Percentiles rank a stretch among this genome's conserved stretches.
phyloP scores from a whole-genome alignment of 2,113 vertebrate genomes.

The Aldabrachelys gigantea region DNA sequence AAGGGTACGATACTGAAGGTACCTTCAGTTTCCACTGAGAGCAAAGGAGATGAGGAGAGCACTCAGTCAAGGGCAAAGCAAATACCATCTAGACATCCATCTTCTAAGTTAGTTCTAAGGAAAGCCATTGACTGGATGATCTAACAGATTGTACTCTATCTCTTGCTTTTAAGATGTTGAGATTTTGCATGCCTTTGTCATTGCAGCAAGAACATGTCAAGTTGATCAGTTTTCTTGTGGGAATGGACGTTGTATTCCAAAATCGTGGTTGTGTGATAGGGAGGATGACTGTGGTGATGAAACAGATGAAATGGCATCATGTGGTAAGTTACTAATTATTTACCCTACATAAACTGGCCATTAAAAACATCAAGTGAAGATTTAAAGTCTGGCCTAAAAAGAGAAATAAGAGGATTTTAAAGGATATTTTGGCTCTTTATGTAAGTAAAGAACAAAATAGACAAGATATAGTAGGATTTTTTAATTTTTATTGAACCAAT shows the following conservation, averaged over 20 bases:
- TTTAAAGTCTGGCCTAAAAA: background rate
- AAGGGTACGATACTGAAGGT: background rate
- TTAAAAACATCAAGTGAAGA: background rate
- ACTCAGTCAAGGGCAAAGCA: background rate
- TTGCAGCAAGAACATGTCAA: slow-evolving; percentile 90
- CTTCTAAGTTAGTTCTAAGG: background rate
- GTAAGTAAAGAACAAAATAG: rapidly evolving
- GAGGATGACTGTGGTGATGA: slow-evolving; percentile 95
- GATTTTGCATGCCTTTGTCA: slow-evolving; percentile 52
- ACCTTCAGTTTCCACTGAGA: background rate
- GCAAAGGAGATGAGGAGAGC: background rate
- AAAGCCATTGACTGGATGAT: background rate
- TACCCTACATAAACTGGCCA: background rate
- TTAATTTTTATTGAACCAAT: background rate
- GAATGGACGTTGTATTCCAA: slow-evolving; percentile 93
- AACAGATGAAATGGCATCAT: slow-evolving; percentile 89
- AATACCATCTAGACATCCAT: background rate
- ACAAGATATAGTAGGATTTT: background rate
- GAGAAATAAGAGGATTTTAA: background rate
- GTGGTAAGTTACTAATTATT: slow-evolving; percentile 84
- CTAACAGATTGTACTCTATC: background rate
- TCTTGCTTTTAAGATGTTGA: slow-evolving; percentile 8
- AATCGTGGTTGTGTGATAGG: slow-evolving; percentile 91
- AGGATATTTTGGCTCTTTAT: background rate
- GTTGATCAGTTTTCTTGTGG: slow-evolving; percentile 91